phyloP scores from a whole-genome alignment of 64 coral and sea anemone genomes.

The Stichodactyla helianthus region DNA sequence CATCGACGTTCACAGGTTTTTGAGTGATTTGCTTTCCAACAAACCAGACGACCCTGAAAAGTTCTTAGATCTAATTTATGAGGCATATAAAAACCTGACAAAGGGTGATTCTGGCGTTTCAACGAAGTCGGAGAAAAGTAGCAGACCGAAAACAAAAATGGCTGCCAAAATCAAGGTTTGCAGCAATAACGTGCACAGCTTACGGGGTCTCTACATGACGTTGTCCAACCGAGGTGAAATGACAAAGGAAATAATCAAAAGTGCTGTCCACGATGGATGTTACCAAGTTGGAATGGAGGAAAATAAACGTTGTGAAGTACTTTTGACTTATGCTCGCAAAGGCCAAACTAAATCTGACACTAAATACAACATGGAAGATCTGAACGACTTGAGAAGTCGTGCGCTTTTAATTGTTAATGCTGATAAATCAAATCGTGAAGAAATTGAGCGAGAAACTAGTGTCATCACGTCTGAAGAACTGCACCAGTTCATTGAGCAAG shows the following conservation, averaged over 20 bases:
- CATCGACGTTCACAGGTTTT: conserved; percentile 86
- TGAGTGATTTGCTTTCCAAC: conserved; percentile 37
- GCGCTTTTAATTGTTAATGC: conserved; percentile 72
- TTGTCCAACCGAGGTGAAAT: conserved; percentile 88
- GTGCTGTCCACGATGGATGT: conserved; percentile 63
- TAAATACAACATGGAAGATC: conserved; percentile 50
- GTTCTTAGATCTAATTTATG: conserved; percentile 31
- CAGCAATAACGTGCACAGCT: conserved; percentile 76
- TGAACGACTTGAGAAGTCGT: conserved; percentile 80
- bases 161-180: conserved; percentile 79
- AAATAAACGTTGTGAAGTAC: conserved; percentile 28
- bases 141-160: conserved; percentile 32
- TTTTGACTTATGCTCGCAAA: conserved; percentile 30
- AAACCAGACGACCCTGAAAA: conserved; percentile 24
- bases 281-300: conserved; percentile 33
- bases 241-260: conserved; percentile 87
- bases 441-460: not conserved
- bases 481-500: conserved; percentile 52
- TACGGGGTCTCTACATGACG: conserved; percentile 70
- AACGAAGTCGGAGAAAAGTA: not conserved
- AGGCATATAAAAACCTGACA: conserved; percentile 10
- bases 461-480: conserved; percentile 17
- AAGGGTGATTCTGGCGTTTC: not conserved
- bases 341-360: not conserved
- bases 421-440: conserved; percentile 35